phyloP scores from a whole-genome alignment of 2,888 invertebrate genomes.

The Cataglyphis cursor region DNA sequence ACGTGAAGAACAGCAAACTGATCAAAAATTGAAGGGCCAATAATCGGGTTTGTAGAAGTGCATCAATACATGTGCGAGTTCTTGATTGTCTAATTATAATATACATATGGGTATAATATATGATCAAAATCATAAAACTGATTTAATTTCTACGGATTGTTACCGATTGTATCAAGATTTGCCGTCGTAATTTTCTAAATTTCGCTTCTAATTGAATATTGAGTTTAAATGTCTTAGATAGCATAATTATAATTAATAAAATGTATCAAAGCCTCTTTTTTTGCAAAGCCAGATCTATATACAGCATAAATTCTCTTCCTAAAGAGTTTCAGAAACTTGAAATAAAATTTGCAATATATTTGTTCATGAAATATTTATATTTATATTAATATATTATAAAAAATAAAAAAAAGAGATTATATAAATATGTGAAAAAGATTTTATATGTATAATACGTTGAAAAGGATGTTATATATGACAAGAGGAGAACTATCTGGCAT shows the following conservation, averaged over 20 bases:
- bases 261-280: not conserved
- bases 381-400: not conserved
- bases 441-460: not conserved
- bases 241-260: not conserved
- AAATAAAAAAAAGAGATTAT: too few species aligned
- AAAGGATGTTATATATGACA: not conserved
- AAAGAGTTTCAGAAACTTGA: not conserved
- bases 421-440: not conserved
- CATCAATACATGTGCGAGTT: not conserved
- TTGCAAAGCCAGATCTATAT: not conserved
- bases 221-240: not conserved
- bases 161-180: not conserved
- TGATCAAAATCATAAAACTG: not conserved
- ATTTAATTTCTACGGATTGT: not conserved
- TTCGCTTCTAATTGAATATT: not conserved
- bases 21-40: slow-evolving; percentile 56
- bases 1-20: slow-evolving; percentile 8
- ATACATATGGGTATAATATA: not conserved
- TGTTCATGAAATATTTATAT: not conserved
- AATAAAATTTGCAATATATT: slow-evolving; percentile 3
- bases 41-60: slow-evolving; percentile 23
- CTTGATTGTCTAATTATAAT: not conserved
- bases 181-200: not conserved
- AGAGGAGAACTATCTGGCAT: not conserved
- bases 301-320: not conserved